A percentile compares a stretch with the other conserved stretches of the same genome.
phyloP scores from a whole-genome alignment of 1,140 invertebrate species.

The Palaemon carinicauda region DNA sequence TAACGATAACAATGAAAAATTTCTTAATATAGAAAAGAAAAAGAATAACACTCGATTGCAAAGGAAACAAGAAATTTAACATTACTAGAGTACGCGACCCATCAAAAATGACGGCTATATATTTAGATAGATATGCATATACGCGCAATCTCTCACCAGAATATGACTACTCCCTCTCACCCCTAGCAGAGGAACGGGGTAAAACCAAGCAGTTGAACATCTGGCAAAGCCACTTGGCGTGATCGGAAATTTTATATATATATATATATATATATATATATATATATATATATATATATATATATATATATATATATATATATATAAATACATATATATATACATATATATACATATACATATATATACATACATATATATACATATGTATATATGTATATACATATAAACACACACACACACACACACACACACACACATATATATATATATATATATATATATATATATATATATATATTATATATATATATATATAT shows the following conservation, averaged over 20 bases:
- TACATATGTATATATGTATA: background rate
- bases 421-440: background rate
- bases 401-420: background rate
- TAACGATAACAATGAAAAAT: too few species aligned
- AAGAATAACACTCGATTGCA: too few species aligned
- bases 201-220: too few species aligned
- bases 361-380: background rate
- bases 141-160: too few species aligned
- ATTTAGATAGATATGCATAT: too few species aligned
- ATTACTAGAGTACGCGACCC: too few species aligned
- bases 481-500: background rate
- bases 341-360: background rate
- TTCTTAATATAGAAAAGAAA: too few species aligned
- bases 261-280: background rate
- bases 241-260: background rate
- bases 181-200: too few species aligned
- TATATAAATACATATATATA: background rate
- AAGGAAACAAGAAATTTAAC: too few species aligned
- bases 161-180: too few species aligned
- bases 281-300: conserved; percentile 11
- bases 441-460: conserved; percentile 5
- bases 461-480: background rate
- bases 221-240: too few species aligned
- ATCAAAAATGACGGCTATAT: too few species aligned
- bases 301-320: background rate